A percentile compares a stretch with the other conserved stretches of the same genome.
phyloP scores from a whole-genome alignment of 2,113 vertebrate species.

The Datnioides undecimradiatus region DNA sequence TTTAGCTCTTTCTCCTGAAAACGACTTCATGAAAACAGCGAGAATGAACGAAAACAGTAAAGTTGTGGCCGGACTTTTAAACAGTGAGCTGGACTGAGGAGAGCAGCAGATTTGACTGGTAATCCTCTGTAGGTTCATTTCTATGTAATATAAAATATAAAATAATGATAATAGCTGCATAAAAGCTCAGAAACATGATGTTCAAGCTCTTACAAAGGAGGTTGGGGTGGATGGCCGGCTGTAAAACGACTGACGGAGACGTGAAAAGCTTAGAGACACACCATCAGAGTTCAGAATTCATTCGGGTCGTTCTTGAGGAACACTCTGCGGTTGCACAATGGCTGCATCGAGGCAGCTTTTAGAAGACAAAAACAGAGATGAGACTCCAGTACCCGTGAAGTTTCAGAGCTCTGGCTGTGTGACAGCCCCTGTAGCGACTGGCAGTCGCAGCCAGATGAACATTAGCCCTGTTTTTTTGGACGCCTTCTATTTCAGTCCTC shows the following conservation, averaged over 20 bases:
- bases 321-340: constrained; percentile 5
- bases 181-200: neutral
- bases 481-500: constrained; percentile 40
- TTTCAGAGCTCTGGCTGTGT: constrained; percentile 21
- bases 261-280: neutral
- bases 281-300: neutral
- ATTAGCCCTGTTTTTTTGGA: constrained; percentile 28
- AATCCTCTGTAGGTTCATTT: too few species aligned
- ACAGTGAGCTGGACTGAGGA: too few species aligned
- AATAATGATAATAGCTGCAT: neutral
- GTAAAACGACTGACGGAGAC: neutral
- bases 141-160: too few species aligned
- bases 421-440: constrained; percentile 20
- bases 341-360: constrained; percentile 12
- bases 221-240: neutral
- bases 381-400: neutral
- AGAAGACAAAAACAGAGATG: constrained; percentile 19
- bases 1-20: too few species aligned
- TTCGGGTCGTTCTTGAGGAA: neutral
- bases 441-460: constrained; percentile 28
- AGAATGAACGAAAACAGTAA: too few species aligned
- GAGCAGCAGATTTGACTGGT: too few species aligned
- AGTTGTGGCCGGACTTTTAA: too few species aligned
- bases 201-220: neutral
- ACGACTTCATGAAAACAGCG: too few species aligned